These are phyloP conservation scores for Ovibos moschatus DNA, from an alignment of 2,113 vertebrate species.

Conservation along the genomic window DNA sequence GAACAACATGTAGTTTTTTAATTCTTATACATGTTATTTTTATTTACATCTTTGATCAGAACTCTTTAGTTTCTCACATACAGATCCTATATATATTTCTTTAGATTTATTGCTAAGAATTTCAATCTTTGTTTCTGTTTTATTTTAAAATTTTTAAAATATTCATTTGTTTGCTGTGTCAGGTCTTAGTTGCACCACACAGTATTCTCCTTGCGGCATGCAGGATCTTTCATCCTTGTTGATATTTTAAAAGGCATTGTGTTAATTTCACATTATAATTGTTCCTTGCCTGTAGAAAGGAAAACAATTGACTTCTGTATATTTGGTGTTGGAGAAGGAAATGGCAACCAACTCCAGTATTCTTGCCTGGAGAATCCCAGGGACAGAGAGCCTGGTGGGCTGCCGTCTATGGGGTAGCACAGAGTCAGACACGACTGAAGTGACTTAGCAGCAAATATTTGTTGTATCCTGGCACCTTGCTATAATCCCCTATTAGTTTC, in stretches of 20 bases:
- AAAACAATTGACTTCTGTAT: background rate
- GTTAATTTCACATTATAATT: background rate
- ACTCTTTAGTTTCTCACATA: background rate
- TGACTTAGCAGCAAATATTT: background rate
- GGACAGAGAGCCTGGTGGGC: background rate
- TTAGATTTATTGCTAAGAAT: background rate
- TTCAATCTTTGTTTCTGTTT: background rate
- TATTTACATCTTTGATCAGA: background rate
- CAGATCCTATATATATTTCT: background rate
- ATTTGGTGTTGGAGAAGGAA: background rate
- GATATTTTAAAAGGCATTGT: background rate
- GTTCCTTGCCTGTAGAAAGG: background rate
- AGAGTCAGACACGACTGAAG: background rate
- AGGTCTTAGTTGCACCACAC: background rate
- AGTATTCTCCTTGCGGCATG: background rate
- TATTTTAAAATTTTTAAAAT: background rate
- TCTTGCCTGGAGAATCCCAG: background rate
- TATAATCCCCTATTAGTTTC: background rate
- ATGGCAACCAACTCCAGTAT: background rate
- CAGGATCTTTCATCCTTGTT: background rate
- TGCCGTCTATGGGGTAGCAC: background rate
- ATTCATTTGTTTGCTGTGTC: background rate
- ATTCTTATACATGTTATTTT: background rate
- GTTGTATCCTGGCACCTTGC: background rate
- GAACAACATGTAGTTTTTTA: background rate